A percentile compares a stretch with the other conserved stretches of the same genome.
Conservation (phyloP, 2,888 invertebrate genomes). For the Pocota personata region DNA sequence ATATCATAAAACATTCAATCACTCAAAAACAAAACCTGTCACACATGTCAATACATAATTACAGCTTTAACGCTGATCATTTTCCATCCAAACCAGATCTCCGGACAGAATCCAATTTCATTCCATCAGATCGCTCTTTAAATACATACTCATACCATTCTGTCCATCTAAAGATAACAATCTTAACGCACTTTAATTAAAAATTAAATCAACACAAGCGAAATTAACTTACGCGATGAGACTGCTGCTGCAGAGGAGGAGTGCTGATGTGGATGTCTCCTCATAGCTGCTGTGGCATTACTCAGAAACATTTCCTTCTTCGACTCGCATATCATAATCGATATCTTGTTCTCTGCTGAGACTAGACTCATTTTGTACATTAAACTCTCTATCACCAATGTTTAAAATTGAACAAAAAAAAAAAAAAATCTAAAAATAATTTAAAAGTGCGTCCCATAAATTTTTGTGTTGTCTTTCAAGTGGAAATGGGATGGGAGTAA, state of each 20-base stretch:
- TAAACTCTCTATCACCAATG: not conserved
- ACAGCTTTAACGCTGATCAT: not conserved
- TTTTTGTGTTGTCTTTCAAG: slow-evolving; percentile 52
- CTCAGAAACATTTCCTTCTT: slow-evolving; percentile 74
- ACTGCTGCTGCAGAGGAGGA: slow-evolving; percentile 6
- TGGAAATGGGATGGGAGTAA: slow-evolving; percentile 38
- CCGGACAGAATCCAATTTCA: not conserved
- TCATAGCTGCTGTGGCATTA: slow-evolving; percentile 40
- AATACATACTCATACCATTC: not conserved
- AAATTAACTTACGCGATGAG: slow-evolving; percentile 64
- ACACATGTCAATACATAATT: slow-evolving; percentile 7
- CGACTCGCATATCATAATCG: slow-evolving; percentile 75
- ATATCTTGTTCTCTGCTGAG: slow-evolving; percentile 74
- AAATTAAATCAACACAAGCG: slow-evolving; percentile 49
- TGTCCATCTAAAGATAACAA: not conserved
- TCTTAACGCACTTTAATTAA: slow-evolving; percentile 60
- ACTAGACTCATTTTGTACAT: slow-evolving; percentile 73
- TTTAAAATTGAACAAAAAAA: slow-evolving; percentile 1
- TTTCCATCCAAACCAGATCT: not conserved
- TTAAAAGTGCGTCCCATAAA: slow-evolving; percentile 6
- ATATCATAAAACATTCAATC: not conserved
- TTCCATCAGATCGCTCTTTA: not conserved
- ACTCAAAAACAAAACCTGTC: not conserved
- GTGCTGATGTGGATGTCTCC: slow-evolving; percentile 42
- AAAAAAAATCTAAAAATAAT: slow-evolving; percentile 14